Evolutionary conservation across 1,140 invertebrate genomes (phyloP), one percentile per base, ranked within the genome.

Genomic region (Stratiolaelaps scimitus): DNA sequence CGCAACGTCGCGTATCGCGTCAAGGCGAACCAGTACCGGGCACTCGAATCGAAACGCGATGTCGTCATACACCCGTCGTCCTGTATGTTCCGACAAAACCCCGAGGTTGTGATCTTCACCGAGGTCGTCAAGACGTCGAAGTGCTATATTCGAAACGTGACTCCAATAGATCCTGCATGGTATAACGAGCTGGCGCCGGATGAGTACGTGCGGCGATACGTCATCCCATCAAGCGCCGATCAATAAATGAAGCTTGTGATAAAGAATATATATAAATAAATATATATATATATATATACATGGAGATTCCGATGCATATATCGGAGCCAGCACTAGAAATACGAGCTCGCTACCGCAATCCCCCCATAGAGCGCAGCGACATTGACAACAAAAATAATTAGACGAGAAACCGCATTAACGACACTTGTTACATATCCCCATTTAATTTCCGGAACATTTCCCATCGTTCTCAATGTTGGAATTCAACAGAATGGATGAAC

Each of bases 41-140:
- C 53, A n/a, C 34, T 60, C 26, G 53, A 60, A 26, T 60, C 81
- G 26, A 80, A 79, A 64, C 83, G 87, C 74, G 74, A 79, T 23
- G 84, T 87, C 6, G 75, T 79, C 43, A 86, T 95, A 72, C 91
- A 95, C 78, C 91, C 90, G 7, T 85, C 85, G 19, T 89, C 88
- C 13, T 80, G 81, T 53, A 74, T 93, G 47, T 84, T 86, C 73
- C 77, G 83, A 44, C 83, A 82, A 56, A 83, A 85, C 71, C 86
- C 88, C 0, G 78, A 81, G 28, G 84, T 83, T 67, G 79, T 97
- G n/a, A 77, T 96, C 7, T 98, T 88, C 75, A 87, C 85, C 0
- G 92, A 97, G 78, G 80, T 97, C 43, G 81, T 95, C 15, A 81
- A 87, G 71, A 94, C 92, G 0, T 82, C 81, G 43, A 87, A 86